Evolutionary conservation across 1,140 invertebrate species (phyloP).

Genomic region (Triops longicaudatus): DNA sequence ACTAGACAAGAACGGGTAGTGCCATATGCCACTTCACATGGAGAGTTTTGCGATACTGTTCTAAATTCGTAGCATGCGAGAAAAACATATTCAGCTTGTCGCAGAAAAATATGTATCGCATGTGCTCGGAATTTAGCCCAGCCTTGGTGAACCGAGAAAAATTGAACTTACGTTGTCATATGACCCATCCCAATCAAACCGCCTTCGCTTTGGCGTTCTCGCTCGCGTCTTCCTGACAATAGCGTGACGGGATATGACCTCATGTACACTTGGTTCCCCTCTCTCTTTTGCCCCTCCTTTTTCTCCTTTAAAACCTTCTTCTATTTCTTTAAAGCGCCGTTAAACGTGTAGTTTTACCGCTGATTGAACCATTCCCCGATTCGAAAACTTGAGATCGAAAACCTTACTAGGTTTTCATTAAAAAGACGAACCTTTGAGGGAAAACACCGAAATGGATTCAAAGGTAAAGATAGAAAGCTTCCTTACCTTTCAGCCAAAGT

Average conservation of each 20-base stretch:
- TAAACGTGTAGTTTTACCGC: neutral
- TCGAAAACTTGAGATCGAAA: neutral
- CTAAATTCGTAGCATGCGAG: no score
- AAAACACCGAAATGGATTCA: neutral
- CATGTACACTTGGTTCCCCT: neutral
- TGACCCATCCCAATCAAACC: neutral
- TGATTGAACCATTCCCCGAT: neutral
- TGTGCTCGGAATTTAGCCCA: neutral
- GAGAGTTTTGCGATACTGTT: no score
- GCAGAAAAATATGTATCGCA: no score
- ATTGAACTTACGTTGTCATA: neutral
- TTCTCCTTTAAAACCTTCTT: neutral
- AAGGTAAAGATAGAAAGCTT: neutral
- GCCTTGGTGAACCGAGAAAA: neutral
- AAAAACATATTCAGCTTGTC: no score
- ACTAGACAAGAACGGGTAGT: no score
- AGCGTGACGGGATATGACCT: slow-evolving; percentile 10
- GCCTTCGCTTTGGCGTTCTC: slow-evolving; percentile 10
- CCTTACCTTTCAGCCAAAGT: neutral
- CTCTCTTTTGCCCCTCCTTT: neutral
- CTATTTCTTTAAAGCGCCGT: neutral
- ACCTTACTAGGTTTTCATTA: neutral
- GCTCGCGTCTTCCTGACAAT: slow-evolving; percentile 14
- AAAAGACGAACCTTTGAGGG: neutral
- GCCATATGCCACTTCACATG: no score